Base-by-base conservation (phyloP, 2,113 vertebrate species). In the Motacilla tschutschensis region DNA sequence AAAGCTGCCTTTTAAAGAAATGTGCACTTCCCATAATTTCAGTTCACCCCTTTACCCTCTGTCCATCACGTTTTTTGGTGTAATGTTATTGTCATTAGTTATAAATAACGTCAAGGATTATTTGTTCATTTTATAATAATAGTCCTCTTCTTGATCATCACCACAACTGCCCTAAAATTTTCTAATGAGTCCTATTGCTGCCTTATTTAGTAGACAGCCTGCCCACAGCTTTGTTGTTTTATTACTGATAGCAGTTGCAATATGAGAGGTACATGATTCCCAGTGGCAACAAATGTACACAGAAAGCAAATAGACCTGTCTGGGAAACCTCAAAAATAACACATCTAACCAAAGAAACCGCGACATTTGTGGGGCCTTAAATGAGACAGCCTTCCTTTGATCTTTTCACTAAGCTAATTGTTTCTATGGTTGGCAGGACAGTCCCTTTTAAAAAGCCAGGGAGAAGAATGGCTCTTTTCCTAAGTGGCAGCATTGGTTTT, bases 251-350 rank as follows among this genome's bases (percentile, higher is more conserved):
- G 57, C 44, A 80, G 65, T 67, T 80, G 38, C 4, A 14, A 36
- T 71, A 83, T 78, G 87, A 94, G 53, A 53, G 35, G 29, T 64
- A 50, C 35, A 10, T 38, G 21, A 79, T 83, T 83, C 38, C 83
- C 62, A 57, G 7, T 80, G 58, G 70, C 3, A 14, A 85, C 79
- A 72, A 80, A 67, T 14, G 46, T 67, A 87, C 91, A 74, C 38
- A 87, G 72, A 79, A 89, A 85, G 47, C 19, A 87, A 93, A 93
- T 43, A 90, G 33, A 83, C 9, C 8, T 31, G 11, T 35, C 57
- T 80, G 40, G 29, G 63, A 90, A 90, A 93, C 44, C 72, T 73
- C 75, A 76, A 74, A 93, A 79, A 51, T 73, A 60, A 46, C 15
- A 46, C 9, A 53, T 9, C 28, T 85, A 87, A 82, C 64, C 75